Conservation (phyloP, 1,140 invertebrate genomes). For the Drosophila erecta region DNA sequence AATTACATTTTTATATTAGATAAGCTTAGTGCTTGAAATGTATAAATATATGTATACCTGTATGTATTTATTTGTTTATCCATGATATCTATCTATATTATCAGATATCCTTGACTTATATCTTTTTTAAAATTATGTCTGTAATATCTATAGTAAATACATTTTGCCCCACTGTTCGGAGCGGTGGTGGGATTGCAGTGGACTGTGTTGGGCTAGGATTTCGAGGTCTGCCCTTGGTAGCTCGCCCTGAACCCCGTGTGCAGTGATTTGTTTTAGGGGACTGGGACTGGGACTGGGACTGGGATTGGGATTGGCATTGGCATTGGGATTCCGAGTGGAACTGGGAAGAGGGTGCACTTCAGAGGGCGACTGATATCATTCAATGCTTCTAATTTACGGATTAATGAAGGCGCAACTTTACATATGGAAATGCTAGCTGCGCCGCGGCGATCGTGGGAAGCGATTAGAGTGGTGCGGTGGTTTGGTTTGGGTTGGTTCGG, state of each 20-base stretch:
- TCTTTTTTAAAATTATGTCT: no score
- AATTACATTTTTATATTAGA: no score
- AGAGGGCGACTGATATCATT: conserved; percentile 64
- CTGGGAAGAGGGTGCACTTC: conserved; percentile 49
- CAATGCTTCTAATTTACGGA: conserved; percentile 82
- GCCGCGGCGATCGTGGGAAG: conserved; percentile 71
- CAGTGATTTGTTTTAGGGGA: conserved; percentile 61
- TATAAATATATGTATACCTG: no score
- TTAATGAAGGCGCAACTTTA: conserved; percentile 82
- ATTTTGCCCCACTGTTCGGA: conserved; percentile 43
- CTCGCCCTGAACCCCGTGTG: conserved; percentile 31
- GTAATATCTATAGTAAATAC: not conserved
- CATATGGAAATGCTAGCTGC: conserved; percentile 70
- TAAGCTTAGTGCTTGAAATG: no score
- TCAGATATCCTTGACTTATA: no score
- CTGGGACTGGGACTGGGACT: conserved; percentile 30
- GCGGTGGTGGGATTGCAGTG: conserved; percentile 50
- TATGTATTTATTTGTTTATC: no score
- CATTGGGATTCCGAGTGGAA: no score
- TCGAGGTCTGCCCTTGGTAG: conserved; percentile 29
- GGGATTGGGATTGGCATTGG: conserved; percentile 6
- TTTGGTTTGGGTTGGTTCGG: not conserved
- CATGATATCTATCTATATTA: no score
- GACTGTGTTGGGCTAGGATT: conserved; percentile 36
- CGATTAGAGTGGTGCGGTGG: conserved; percentile 55